Percentiles rank a stretch among this genome's conserved stretches.
Evolutionary conservation across 2,113 vertebrate genomes (phyloP).

Genomic region (Illadopsis cleaveri): DNA sequence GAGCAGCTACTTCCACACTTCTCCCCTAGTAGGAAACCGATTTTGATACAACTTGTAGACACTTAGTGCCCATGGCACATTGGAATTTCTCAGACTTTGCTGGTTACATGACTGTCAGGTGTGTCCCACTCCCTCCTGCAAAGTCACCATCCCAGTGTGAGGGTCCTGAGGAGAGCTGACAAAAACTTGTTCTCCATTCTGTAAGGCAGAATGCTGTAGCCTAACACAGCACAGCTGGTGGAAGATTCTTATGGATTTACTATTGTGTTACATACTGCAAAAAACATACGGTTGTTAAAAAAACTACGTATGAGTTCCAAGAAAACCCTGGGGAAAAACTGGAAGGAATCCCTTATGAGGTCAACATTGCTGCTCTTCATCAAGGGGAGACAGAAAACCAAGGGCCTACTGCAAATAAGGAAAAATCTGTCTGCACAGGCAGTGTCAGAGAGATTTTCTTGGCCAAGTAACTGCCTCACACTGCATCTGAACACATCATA

Average conservation of each 20-base stretch:
- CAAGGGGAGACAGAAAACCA: not conserved
- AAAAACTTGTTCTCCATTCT: not conserved
- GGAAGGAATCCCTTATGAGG: not conserved
- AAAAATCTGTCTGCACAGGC: not conserved
- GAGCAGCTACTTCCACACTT: not conserved
- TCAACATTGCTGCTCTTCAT: not conserved
- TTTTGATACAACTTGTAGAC: not conserved
- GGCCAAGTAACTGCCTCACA: not conserved
- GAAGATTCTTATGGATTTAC: not conserved
- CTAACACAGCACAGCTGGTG: not conserved
- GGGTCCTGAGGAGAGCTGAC: not conserved
- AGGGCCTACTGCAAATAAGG: not conserved
- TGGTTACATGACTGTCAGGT: not conserved
- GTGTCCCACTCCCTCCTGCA: not conserved
- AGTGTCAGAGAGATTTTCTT: not conserved
- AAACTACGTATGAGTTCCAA: not conserved
- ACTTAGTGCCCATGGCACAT: not conserved
- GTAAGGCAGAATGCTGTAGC: not conserved
- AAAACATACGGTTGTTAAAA: not conserved
- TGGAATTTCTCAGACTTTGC: not conserved
- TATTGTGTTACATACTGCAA: not conserved
- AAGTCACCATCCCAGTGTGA: not conserved
- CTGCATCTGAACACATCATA: not conserved
- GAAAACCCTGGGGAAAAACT: not conserved
- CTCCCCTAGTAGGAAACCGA: not conserved